Evolutionary conservation across 2,888 invertebrate genomes (phyloP), one percentile per base, ranked within the genome.

Genomic region (Dryobota labecula): DNA sequence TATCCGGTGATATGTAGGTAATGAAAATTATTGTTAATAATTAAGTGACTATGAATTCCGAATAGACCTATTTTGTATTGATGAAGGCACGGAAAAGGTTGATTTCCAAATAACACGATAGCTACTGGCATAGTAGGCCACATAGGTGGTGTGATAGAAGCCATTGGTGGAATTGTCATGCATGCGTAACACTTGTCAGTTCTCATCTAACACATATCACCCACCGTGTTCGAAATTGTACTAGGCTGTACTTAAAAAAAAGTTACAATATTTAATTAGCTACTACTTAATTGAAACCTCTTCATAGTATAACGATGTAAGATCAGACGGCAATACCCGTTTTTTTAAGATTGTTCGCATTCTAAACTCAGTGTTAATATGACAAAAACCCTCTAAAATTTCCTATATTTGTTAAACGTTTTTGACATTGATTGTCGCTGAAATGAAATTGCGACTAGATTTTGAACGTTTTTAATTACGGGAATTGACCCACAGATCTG

Each of bases 21-120:
- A 74, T 76, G 72, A 76, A 56, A 73, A 61, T 54, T 61, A 60
- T 45, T 68, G 74, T 75, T 45, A 70, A 69, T 69, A 60, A 72
- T 73, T 60, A 70, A 73, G 61, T 73, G 36, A 33, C 63, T 61
- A 54, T 63, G 62, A 56, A 68, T 74, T 66, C 57, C 57, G 5
- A 45, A 61, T 73, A 43, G 4, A 57, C 36, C 49, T 61, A 67
- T 38, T 79, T 79, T 51, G 13, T 78, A 56, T 77, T 61, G 43
- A 78, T 74, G 58, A 49, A 60, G 47, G 60, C 18, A 76, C 20
- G 36, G 18, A 5, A 2, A 56, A 30, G 36, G 27, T 49, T 30
- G 36, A 38, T 20, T 54, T 41, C 1, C 1, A 24, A 7, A 15
- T 6, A 7, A 36, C 36, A 18, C 8, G 36, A 30, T 13, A 30